Percentiles rank a stretch among this genome's conserved stretches.
These are phyloP conservation scores for Fulica atra DNA, from an alignment of 2,113 vertebrate species.

Conservation along the genomic window DNA sequence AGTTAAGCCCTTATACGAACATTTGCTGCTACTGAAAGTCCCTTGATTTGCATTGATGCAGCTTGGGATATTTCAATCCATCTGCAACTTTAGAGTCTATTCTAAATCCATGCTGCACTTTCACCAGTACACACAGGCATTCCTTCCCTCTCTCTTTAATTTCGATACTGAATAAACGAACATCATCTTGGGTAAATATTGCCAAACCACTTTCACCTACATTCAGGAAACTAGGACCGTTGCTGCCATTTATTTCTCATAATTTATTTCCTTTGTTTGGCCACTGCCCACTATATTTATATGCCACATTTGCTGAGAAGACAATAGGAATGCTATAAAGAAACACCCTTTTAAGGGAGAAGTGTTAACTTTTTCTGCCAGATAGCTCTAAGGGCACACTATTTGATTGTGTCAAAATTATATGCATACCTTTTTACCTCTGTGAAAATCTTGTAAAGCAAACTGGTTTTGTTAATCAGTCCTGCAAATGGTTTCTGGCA, in stretches of 20 bases:
- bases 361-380: fast-evolving
- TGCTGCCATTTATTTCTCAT: not conserved
- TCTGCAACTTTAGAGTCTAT: not conserved
- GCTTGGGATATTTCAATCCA: not conserved
- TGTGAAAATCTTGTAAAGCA: not conserved
- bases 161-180: not conserved
- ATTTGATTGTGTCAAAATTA: not conserved
- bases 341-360: not conserved
- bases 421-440: not conserved
- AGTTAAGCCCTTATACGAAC: not conserved
- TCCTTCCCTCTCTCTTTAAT: not conserved
- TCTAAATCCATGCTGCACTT: not conserved
- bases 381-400: not conserved
- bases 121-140: not conserved
- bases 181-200: not conserved
- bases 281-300: not conserved
- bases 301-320: not conserved
- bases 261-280: not conserved
- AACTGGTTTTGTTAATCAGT: not conserved
- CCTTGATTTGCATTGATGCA: not conserved
- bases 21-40: not conserved
- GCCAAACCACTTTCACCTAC: not conserved
- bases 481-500: not conserved
- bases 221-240: not conserved
- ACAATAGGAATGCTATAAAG: not conserved